Conservation (phyloP, 1,140 invertebrate species). For the Microplitis demolitor region DNA sequence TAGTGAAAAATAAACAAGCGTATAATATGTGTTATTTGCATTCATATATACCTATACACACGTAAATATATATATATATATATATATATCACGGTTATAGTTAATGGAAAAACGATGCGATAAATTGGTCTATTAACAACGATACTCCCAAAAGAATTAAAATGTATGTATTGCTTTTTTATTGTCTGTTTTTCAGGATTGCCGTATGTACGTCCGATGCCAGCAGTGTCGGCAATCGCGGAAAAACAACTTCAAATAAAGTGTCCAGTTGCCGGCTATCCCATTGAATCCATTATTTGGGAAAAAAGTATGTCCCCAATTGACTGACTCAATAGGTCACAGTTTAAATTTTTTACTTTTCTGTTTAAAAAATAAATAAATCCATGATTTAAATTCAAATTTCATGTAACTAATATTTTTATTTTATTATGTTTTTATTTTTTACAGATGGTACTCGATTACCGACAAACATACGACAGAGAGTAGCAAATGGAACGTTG, state of each 20-base stretch:
- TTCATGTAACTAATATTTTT: not conserved
- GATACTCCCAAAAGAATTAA: not conserved
- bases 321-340: not conserved
- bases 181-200: constrained; percentile 59
- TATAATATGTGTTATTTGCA: no score
- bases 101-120: not conserved
- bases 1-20: no score
- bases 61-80: no score
- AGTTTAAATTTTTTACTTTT: not conserved
- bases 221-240: constrained; percentile 71
- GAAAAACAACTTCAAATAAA: constrained; percentile 68
- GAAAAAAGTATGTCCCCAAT: constrained; percentile 65
- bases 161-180: not conserved
- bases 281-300: constrained; percentile 70
- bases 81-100: no score
- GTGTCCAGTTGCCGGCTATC: constrained; percentile 76
- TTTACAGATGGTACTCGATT: constrained; percentile 65
- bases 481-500: constrained; percentile 70
- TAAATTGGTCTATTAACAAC: not conserved
- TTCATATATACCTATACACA: not conserved
- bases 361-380: no score
- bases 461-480: constrained; percentile 73
- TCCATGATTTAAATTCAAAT: not conserved
- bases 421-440: constrained; percentile 8
- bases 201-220: constrained; percentile 72